Conservation (phyloP, 53 echinoderm and acorn worm species). For the Echinarachnius parma region DNA sequence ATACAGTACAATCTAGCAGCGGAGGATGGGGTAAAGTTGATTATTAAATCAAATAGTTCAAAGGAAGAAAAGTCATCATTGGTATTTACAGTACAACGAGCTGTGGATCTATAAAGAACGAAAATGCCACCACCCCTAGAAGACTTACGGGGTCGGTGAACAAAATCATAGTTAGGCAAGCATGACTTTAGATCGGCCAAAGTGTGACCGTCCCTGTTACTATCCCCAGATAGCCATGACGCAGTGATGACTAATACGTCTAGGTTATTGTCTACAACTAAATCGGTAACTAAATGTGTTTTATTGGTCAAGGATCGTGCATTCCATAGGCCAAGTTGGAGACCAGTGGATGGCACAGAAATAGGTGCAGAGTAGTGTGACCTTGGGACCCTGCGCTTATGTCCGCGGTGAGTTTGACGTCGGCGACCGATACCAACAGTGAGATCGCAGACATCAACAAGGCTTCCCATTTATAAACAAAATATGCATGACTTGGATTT, state of each 20-base stretch:
- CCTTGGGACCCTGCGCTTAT: constrained; percentile 27
- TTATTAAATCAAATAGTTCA: constrained; percentile 13
- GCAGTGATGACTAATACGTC: constrained; percentile 36
- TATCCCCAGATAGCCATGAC: constrained; percentile 28
- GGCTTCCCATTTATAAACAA: too few relatives aligned
- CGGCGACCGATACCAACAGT: constrained; percentile 24
- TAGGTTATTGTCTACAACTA: constrained; percentile 39
- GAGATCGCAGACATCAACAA: too few relatives aligned
- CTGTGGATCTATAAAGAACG: constrained; percentile 22
- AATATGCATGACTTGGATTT: too few relatives aligned
- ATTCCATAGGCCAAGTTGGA: constrained; percentile 36
- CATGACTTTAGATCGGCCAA: constrained; percentile 23
- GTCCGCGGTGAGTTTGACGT: constrained; percentile 33
- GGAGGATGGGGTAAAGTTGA: constrained; percentile 13
- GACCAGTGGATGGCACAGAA: constrained; percentile 8
- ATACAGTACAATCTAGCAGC: constrained; percentile 11
- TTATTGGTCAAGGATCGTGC: constrained; percentile 55
- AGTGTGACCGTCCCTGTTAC: constrained; percentile 5
- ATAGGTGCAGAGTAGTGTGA: neutral
- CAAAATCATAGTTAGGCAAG: constrained; percentile 24
- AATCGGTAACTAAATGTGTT: constrained; percentile 20
- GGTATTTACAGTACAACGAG: constrained; percentile 2
- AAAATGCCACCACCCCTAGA: constrained; percentile 34
- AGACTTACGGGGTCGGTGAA: constrained; percentile 20
- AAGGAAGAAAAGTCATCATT: constrained; percentile 25